Percentiles rank a stretch among this genome's conserved stretches.
Conservation (phyloP, 2,888 invertebrate species). For the Acleris emargana region DNA sequence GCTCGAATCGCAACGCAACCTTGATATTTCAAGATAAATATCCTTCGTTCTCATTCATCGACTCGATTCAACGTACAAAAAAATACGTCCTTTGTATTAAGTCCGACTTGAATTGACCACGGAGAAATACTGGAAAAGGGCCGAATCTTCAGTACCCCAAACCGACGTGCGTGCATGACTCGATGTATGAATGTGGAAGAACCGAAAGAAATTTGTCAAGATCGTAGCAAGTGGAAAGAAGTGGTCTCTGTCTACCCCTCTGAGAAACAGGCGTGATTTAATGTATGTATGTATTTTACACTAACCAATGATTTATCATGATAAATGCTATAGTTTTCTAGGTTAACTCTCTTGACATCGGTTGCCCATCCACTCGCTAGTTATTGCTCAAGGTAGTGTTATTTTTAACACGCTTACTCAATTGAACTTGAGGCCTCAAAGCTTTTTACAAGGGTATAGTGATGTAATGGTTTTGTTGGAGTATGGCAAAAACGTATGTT, state of each 20-base stretch:
- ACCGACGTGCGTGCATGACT: too few species aligned
- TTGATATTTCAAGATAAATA: constrained; percentile 2
- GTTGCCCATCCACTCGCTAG: background rate
- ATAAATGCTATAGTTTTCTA: background rate
- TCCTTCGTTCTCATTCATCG: background rate
- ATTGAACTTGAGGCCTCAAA: constrained; percentile 19
- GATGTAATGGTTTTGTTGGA: background rate
- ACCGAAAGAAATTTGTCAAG: too few species aligned
- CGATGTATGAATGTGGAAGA: too few species aligned
- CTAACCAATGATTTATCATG: too few species aligned
- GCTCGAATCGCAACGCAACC: background rate
- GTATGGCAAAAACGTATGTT: background rate
- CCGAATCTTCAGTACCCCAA: too few species aligned
- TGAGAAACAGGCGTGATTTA: too few species aligned
- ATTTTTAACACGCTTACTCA: constrained; percentile 14
- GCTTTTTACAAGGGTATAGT: constrained; percentile 10
- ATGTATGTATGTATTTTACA: too few species aligned
- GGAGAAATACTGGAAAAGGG: too few species aligned
- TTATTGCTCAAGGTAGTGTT: background rate
- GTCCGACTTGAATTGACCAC: too few species aligned
- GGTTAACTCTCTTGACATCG: constrained; percentile 8
- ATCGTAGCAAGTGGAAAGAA: too few species aligned
- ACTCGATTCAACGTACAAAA: too few species aligned
- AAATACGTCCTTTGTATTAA: background rate
- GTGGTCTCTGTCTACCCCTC: too few species aligned